Conservation (phyloP, 2,888 invertebrate species). For the Pammene aurita region DNA sequence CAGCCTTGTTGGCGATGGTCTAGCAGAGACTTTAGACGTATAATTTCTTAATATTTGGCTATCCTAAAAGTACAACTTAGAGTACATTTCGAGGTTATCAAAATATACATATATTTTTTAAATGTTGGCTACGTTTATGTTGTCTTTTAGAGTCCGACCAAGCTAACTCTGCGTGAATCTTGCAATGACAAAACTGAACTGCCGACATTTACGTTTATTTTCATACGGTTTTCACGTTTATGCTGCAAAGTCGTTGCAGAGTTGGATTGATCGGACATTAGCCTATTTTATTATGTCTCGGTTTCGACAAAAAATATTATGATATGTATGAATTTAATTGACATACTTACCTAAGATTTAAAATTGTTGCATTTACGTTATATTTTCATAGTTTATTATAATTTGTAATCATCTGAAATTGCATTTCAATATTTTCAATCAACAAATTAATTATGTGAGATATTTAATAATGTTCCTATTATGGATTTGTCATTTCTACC, state of each 20-base stretch:
- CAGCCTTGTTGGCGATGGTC: too few species aligned
- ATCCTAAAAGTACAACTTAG: conserved; percentile 28
- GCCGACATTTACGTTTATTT: too few species aligned
- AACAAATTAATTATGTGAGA: conserved; percentile 44
- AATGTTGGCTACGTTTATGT: neutral
- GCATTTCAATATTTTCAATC: conserved; percentile 3
- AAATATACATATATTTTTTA: neutral
- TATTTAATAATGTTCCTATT: conserved; percentile 67
- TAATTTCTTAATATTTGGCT: conserved; percentile 2
- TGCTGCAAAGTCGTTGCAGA: too few species aligned
- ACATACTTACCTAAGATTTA: conserved; percentile 27
- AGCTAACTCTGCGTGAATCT: too few species aligned
- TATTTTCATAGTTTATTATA: conserved; percentile 44
- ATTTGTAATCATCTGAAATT: conserved; percentile 41
- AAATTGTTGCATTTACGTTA: conserved; percentile 48
- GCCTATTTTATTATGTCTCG: conserved; percentile 8
- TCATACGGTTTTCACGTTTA: too few species aligned
- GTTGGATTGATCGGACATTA: too few species aligned
- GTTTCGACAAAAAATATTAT: conserved; percentile 12
- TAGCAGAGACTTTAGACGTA: too few species aligned
- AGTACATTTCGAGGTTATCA: neutral
- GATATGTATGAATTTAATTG: conserved; percentile 17
- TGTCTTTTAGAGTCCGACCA: neutral
- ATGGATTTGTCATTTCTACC: conserved; percentile 69
- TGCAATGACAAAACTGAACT: too few species aligned